Percentiles rank a stretch among this genome's conserved stretches.
Evolutionary conservation across 2,888 invertebrate genomes (phyloP).

Genomic region (Mesorhabditis sp.): DNA sequence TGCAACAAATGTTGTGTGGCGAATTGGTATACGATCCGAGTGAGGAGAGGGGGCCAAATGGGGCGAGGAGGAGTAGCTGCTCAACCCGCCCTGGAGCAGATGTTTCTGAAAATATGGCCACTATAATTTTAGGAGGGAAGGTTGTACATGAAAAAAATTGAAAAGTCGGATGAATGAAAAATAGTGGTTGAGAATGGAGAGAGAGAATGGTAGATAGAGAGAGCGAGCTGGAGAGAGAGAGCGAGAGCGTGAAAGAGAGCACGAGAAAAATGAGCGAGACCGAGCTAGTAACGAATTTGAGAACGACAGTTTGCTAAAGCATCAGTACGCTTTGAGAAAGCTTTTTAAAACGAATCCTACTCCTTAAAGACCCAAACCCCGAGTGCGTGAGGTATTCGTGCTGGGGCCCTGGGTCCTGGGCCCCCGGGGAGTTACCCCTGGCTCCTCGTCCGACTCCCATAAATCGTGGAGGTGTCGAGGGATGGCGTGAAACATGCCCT

Average conservation of each 20-base stretch:
- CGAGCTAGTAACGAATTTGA: slow-evolving; percentile 21
- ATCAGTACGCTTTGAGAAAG: no score
- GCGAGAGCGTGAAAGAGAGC: slow-evolving; percentile 11
- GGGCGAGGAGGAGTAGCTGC: slow-evolving; percentile 20
- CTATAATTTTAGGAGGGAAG: slow-evolving; percentile 9
- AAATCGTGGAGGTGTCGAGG: no score
- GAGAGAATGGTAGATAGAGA: slow-evolving; percentile 16
- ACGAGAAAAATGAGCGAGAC: slow-evolving; percentile 12
- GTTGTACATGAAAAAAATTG: slow-evolving; percentile 13
- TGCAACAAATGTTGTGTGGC: no score
- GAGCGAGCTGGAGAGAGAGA: slow-evolving; percentile 17
- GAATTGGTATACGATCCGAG: slow-evolving; percentile 16
- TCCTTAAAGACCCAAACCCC: no score
- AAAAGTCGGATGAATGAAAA: slow-evolving; percentile 12
- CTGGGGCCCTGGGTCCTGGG: no score
- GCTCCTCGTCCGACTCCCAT: no score
- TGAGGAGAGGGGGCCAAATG: slow-evolving; percentile 22
- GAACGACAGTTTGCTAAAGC: not conserved
- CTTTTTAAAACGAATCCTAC: no score
- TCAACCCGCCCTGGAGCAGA: not conserved
- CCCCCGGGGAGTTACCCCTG: no score
- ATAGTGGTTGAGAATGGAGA: slow-evolving; percentile 21
- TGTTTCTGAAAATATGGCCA: no score
- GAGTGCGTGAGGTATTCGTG: no score
- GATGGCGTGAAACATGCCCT: no score